These are phyloP conservation scores for Euplagia quadripunctaria DNA, from an alignment of 2,888 invertebrate species.

Conservation along the genomic window DNA sequence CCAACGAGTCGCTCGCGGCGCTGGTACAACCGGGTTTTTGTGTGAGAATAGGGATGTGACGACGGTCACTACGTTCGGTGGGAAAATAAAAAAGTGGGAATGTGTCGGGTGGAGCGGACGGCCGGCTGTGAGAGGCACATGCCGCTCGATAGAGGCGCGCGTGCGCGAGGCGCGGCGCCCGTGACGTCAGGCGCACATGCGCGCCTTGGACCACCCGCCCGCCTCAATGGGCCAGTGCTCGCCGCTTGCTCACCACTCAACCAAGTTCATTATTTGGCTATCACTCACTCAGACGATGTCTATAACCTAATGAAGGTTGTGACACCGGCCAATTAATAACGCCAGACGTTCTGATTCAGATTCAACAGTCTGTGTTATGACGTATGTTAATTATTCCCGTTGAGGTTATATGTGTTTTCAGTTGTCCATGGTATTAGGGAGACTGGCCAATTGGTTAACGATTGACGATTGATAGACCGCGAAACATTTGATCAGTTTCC, in stretches of 20 bases:
- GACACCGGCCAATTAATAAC: constrained; percentile 58
- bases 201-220: constrained; percentile 60
- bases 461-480: background rate
- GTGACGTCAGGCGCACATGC: constrained; percentile 81
- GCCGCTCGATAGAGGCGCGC: constrained; percentile 85
- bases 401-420: constrained; percentile 7
- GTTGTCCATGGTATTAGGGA: background rate
- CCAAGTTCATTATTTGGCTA: constrained; percentile 63
- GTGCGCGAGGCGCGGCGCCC: constrained; percentile 74
- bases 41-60: constrained; percentile 66
- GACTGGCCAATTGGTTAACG: background rate
- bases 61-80: constrained; percentile 70
- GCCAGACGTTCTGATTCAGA: constrained; percentile 24
- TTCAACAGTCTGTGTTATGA: constrained; percentile 25
- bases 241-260: constrained; percentile 40
- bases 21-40: constrained; percentile 54
- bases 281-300: constrained; percentile 61
- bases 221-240: constrained; percentile 60
- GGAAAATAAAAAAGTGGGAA: constrained; percentile 83
- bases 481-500: background rate
- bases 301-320: constrained; percentile 55
- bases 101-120: constrained; percentile 79
- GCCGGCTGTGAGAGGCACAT: constrained; percentile 83
- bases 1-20: constrained; percentile 37
- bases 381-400: constrained; percentile 14